Conservation (phyloP, 2,888 invertebrate genomes). For the Listrodromus nycthemerus region DNA sequence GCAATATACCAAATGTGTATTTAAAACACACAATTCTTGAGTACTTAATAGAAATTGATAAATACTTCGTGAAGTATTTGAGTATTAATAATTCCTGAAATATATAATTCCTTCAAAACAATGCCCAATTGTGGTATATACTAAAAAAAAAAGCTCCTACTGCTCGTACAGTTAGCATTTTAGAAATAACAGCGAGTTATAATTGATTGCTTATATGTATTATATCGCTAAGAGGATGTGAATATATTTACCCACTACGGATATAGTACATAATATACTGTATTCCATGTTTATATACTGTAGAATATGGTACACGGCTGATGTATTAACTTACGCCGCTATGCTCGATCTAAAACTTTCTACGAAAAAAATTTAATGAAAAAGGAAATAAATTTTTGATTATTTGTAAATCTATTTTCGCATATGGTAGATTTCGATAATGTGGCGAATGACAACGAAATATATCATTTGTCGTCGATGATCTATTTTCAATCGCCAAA, state of each 20-base stretch:
- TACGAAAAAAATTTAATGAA: not conserved
- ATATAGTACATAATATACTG: conserved; percentile 4
- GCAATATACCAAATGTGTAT: too few species aligned
- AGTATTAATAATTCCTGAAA: too few species aligned
- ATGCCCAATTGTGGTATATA: too few species aligned
- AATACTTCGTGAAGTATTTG: too few species aligned
- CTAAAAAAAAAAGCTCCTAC: conserved; percentile 16
- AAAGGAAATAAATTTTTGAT: conserved; percentile 21
- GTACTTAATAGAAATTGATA: too few species aligned
- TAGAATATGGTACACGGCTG: conserved; percentile 46
- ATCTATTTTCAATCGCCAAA: conserved; percentile 1
- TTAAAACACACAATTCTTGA: too few species aligned
- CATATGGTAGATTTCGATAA: conserved; percentile 23
- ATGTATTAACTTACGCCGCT: conserved; percentile 54
- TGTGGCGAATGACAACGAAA: conserved; percentile 33
- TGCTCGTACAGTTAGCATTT: conserved; percentile 50
- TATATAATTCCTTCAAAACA: too few species aligned
- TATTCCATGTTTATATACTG: conserved; percentile 44
- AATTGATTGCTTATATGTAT: conserved; percentile 41
- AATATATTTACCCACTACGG: conserved; percentile 51
- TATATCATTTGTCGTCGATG: conserved; percentile 1
- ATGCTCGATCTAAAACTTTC: conserved; percentile 48
- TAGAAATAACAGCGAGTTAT: conserved; percentile 60
- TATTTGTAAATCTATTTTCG: conserved; percentile 34
- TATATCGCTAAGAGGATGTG: conserved; percentile 54